These are phyloP conservation scores for Harpalus rufipes DNA, from an alignment of 2,888 invertebrate species.

Conservation along the genomic window DNA sequence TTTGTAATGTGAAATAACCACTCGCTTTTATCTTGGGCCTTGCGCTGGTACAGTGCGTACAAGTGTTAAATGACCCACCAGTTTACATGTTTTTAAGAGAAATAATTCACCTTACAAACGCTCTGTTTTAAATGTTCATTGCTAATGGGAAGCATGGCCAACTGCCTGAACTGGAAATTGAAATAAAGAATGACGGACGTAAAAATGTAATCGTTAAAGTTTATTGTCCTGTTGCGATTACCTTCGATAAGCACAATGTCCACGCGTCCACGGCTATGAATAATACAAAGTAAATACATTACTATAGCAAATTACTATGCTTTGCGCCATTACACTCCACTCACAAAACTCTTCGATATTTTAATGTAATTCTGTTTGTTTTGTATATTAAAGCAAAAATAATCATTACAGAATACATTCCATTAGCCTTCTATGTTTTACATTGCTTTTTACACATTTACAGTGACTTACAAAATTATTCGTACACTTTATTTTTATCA, in stretches of 20 bases:
- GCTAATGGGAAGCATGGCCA: constrained; percentile 54
- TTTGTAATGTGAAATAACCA: constrained; percentile 67
- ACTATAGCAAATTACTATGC: constrained; percentile 5
- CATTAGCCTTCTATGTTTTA: not conserved
- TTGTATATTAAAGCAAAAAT: not conserved
- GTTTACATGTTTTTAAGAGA: constrained; percentile 63
- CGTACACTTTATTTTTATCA: no score
- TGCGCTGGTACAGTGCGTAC: constrained; percentile 34
- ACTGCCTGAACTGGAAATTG: constrained; percentile 34
- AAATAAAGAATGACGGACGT: constrained; percentile 52
- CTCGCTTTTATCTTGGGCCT: constrained; percentile 50
- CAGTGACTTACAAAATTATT: no score
- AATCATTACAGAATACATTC: not conserved
- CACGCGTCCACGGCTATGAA: not conserved
- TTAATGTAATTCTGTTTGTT: not conserved
- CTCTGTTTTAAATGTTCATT: constrained; percentile 59
- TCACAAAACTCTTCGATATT: not conserved
- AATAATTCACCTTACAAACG: constrained; percentile 62
- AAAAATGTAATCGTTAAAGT: constrained; percentile 55
- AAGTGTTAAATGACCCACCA: constrained; percentile 60
- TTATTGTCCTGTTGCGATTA: constrained; percentile 25
- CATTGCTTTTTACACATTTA: not conserved
- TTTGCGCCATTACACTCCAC: not conserved
- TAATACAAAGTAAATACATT: constrained; percentile 38
- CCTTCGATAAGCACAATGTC: constrained; percentile 26